A percentile compares a stretch with the other conserved stretches of the same genome.
Conservation (phyloP, 2,113 vertebrate species). For the Spea bombifrons region DNA sequence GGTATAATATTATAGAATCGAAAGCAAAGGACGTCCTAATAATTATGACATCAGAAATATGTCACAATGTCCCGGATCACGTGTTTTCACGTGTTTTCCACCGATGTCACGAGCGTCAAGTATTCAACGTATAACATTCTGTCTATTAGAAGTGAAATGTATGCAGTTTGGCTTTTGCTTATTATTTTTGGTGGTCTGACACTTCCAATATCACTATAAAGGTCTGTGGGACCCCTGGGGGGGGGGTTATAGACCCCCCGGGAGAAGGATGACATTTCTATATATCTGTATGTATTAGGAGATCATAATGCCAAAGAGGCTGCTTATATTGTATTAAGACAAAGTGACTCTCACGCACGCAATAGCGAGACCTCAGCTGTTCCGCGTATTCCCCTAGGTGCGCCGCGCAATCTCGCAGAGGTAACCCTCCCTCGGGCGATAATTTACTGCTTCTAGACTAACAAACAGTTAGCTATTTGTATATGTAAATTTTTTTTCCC, state of each 20-base stretch:
- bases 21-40: too few species aligned
- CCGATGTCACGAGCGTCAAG: background rate
- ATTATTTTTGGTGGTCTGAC: conserved; percentile 6
- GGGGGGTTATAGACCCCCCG: conserved; percentile 10
- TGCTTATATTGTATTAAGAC: conserved; percentile 29
- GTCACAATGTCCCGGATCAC: too few species aligned
- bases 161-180: conserved; percentile 3
- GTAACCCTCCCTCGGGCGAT: conserved; percentile 40
- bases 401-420: conserved; percentile 18
- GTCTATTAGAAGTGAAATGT: conserved; percentile 4
- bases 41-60: too few species aligned
- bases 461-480: conserved; percentile 53
- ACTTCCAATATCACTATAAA: conserved; percentile 28
- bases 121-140: conserved; percentile 1
- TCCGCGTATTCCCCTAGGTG: conserved; percentile 36
- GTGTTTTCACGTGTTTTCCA: background rate
- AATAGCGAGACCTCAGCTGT: conserved; percentile 44
- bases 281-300: conserved; percentile 40
- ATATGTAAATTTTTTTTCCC: conserved; percentile 59
- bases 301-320: conserved; percentile 28
- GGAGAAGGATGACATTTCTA: conserved; percentile 33
- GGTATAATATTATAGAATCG: too few species aligned
- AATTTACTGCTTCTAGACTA: conserved; percentile 31
- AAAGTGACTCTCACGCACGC: conserved; percentile 3
- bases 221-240: background rate